Base-by-base conservation (phyloP, 1,140 invertebrate species). In the Pomphorhynchus laevis region DNA sequence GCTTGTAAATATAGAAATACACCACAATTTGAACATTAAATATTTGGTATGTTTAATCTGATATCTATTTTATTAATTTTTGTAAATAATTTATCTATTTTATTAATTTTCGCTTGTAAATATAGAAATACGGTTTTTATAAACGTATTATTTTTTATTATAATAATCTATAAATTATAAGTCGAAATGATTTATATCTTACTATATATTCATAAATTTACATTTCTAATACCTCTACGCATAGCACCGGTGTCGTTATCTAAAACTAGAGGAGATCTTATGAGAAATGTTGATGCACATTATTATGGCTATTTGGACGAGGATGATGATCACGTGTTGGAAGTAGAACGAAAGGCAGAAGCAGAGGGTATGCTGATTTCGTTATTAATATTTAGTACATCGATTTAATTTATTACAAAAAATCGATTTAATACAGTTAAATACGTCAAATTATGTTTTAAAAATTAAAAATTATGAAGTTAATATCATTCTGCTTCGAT, bases 251-350 rank as follows among this genome's bases (percentile, higher is more conserved):
- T 70, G 17, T 69, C 72, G 1, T 71, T 73, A 1, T 63, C 75
- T 33, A 82, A 84, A 58, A 84, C 77, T 0, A 65, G 82, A 38
- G 77, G 74, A 1, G 86, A 95, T 57, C 59, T 98, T 23, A 91
- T 93, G 80, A 73, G 79, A 50, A 72, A 93, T 49, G 77, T 93
- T 17, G 80, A 91, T 61, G 79, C 80, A 1, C 76, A 86, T 57
- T 98, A 95, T 58, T 98, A 95, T 62, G 86, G 86, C 0, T 95
- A 91, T 53, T 61, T 79, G 49, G 84, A 95, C 58, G 82, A 93
- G 50, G 89, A 98, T 51, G 86, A 98, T 59, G 82, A 82, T 0
- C 67, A 89, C 32, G 59, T 98, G 14, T 59, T 77, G 44, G 80
- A 79, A 0, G 51, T 86, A 2, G 86, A 95, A 59, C 58, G 66